These are phyloP conservation scores for Drosophila aff. DNA, from an alignment of 1,140 invertebrate species.

Conservation along the genomic window DNA sequence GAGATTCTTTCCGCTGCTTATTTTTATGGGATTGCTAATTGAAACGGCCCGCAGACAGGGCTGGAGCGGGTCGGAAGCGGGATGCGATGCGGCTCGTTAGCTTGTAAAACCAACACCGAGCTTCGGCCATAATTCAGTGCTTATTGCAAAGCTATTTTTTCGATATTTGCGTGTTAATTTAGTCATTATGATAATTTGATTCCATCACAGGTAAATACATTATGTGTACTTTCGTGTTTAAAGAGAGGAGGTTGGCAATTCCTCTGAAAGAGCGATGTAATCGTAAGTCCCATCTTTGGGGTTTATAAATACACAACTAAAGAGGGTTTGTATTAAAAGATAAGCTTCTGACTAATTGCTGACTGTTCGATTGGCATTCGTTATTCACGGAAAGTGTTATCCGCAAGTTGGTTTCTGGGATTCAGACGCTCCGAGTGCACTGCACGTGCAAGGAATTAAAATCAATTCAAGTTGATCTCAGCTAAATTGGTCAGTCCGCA, in stretches of 20 bases:
- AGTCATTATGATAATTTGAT: constrained; percentile 48
- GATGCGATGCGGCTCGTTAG: constrained; percentile 51
- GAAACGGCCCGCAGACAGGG: constrained; percentile 24
- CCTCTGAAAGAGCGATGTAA: background rate
- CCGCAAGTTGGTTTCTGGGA: constrained; percentile 29
- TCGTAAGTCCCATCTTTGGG: background rate
- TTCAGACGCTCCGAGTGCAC: constrained; percentile 49
- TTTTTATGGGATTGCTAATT: constrained; percentile 59
- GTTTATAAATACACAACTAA: background rate
- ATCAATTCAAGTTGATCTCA: constrained; percentile 62
- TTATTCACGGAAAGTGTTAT: background rate
- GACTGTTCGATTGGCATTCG: background rate
- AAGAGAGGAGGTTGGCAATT: background rate
- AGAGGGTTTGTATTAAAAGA: background rate
- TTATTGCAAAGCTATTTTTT: constrained; percentile 25
- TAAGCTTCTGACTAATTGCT: constrained; percentile 15
- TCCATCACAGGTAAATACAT: background rate
- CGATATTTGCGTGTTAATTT: constrained; percentile 58
- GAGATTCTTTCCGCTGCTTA: constrained; percentile 35
- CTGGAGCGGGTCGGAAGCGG: constrained; percentile 11
- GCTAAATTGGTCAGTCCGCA: constrained; percentile 27
- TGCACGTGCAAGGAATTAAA: constrained; percentile 72
- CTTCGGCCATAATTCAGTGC: constrained; percentile 13
- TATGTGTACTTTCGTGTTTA: background rate
- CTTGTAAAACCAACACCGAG: constrained; percentile 44